Percentiles rank a stretch among this genome's conserved stretches.
phyloP scores from a whole-genome alignment of 1,140 invertebrate genomes.

The Polypedilum vanderplanki region DNA sequence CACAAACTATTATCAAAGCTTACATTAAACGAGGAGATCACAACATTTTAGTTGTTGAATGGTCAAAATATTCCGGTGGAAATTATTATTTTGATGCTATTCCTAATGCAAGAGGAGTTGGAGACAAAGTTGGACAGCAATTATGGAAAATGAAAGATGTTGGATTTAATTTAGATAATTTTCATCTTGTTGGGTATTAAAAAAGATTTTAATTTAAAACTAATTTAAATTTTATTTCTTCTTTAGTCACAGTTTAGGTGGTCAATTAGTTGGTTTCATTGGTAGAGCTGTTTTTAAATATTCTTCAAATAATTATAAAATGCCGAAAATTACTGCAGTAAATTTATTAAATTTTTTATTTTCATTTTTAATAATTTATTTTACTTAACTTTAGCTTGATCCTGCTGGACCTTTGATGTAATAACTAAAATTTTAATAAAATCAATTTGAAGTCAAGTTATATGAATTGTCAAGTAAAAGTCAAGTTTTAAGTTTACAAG shows the following conservation, averaged over 20 bases:
- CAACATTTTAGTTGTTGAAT: conserved; percentile 44
- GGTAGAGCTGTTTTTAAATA: conserved; percentile 33
- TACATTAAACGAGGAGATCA: conserved; percentile 38
- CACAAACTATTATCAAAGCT: conserved; percentile 31
- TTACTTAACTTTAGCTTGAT: too few species aligned
- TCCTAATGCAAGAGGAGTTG: neutral
- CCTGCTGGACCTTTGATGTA: neutral
- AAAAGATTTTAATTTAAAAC: neutral
- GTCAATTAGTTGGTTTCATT: conserved; percentile 38
- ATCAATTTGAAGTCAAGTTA: too few species aligned
- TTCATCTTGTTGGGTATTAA: neutral
- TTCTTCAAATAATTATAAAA: neutral
- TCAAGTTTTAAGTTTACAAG: too few species aligned
- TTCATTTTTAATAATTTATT: too few species aligned
- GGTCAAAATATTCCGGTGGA: neutral
- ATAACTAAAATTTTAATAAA: neutral
- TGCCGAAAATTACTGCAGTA: neutral
- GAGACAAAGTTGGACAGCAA: neutral
- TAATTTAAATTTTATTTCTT: neutral
- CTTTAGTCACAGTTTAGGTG: conserved; percentile 39
- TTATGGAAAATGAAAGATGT: neutral
- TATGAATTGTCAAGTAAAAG: too few species aligned
- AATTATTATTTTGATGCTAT: conserved; percentile 7
- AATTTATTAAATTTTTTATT: too few species aligned
- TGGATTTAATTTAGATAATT: conserved; percentile 8